Evolutionary conservation across 2,113 vertebrate species (phyloP).

Genomic region (Sciurus niger): DNA sequence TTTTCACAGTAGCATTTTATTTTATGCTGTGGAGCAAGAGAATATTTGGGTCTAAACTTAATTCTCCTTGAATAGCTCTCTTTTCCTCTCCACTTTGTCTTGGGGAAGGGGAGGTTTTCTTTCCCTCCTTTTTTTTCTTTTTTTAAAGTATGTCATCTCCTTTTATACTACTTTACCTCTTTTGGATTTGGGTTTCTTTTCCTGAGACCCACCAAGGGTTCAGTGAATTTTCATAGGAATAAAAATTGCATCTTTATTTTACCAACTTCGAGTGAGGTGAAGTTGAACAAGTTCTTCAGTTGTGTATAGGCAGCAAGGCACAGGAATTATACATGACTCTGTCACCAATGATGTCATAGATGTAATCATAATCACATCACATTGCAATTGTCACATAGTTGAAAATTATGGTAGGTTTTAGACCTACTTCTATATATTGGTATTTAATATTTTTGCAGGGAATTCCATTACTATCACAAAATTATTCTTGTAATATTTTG

Average conservation of each 20-base stretch:
- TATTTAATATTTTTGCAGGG: neutral
- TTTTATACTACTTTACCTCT: neutral
- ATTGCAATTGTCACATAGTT: neutral
- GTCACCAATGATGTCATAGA: neutral
- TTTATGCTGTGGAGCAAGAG: constrained; percentile 59
- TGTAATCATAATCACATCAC: neutral
- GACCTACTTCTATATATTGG: neutral
- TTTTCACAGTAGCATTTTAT: constrained; percentile 65
- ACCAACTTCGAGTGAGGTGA: neutral
- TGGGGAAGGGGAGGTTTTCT: neutral
- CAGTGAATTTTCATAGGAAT: neutral
- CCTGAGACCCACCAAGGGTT: neutral
- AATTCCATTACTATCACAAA: neutral
- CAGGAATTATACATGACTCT: neutral
- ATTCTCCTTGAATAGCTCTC: constrained; percentile 47
- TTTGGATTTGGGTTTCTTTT: neutral
- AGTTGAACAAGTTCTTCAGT: neutral
- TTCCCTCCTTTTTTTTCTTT: neutral
- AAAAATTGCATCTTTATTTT: constrained; percentile 26
- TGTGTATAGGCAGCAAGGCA: neutral
- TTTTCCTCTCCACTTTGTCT: neutral
- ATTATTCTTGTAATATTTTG: neutral
- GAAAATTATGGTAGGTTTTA: neutral
- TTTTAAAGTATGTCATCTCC: neutral
- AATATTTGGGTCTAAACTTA: constrained; percentile 65